Evolutionary conservation across 2,888 invertebrate genomes (phyloP).

Genomic region (Drosophila dives): DNA sequence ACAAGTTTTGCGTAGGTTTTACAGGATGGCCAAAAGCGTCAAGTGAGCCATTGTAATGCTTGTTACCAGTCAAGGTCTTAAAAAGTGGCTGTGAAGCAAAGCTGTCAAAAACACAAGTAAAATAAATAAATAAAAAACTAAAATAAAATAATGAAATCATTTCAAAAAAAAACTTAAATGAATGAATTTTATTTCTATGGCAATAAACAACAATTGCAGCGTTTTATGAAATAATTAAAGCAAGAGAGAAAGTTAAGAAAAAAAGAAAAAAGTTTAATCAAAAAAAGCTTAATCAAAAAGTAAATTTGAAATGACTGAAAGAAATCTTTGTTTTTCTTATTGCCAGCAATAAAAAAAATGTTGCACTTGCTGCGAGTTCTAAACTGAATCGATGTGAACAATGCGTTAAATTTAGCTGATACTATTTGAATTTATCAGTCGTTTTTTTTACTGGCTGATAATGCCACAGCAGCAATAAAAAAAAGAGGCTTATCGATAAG

Average conservation of each 20-base stretch:
- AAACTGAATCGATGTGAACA: neutral
- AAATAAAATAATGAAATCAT: neutral
- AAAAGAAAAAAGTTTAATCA: neutral
- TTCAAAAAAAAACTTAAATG: neutral
- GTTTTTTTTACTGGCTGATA: conserved; percentile 7
- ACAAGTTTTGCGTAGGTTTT: conserved; percentile 3
- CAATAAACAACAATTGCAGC: neutral
- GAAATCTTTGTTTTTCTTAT: neutral
- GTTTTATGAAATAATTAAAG: neutral
- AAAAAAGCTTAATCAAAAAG: neutral
- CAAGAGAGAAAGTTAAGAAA: neutral
- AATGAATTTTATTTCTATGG: neutral
- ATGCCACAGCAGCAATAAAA: neutral
- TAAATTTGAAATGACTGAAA: neutral
- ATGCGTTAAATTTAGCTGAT: neutral
- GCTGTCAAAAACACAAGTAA: neutral
- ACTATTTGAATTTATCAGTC: neutral
- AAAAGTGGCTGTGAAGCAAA: neutral
- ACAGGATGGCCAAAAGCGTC: neutral
- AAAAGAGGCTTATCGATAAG: conserved; percentile 5
- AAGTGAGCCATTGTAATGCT: neutral
- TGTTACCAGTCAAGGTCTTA: neutral
- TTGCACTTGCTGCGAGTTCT: neutral
- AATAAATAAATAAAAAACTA: neutral
- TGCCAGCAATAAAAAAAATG: neutral